Conservation (phyloP, 2,113 vertebrate species). For the Notiomystis cincta region DNA sequence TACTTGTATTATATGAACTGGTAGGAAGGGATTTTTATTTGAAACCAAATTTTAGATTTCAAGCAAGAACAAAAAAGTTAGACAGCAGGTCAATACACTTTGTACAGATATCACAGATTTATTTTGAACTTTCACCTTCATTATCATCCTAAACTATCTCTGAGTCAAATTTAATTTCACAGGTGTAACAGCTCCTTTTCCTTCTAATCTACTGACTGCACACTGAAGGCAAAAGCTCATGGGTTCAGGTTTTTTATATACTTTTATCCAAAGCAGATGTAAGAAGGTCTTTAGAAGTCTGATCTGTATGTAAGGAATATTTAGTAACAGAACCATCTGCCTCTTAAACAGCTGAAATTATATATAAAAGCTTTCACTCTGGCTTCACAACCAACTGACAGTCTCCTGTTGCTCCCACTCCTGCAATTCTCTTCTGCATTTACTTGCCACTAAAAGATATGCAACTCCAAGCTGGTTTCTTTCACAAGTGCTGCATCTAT, state of each 20-base stretch:
- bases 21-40: neutral
- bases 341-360: conserved; percentile 5
- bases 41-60: neutral
- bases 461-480: neutral
- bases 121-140: neutral
- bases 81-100: neutral
- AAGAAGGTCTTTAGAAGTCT: conserved; percentile 6
- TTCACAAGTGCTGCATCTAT: neutral
- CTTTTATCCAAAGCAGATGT: neutral
- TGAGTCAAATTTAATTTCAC: neutral
- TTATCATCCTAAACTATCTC: neutral
- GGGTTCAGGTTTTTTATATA: neutral
- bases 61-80: neutral
- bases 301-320: neutral
- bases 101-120: neutral
- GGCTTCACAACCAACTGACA: neutral
- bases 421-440: neutral
- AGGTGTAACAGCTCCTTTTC: neutral
- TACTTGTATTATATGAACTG: neutral
- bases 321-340: conserved; percentile 5
- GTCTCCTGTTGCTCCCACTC: neutral
- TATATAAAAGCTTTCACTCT: neutral
- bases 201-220: neutral
- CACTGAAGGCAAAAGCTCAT: neutral
- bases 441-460: neutral